Conservation (phyloP, 2,797 vertebrate genomes). For the Phoxinus dragarum region DNA sequence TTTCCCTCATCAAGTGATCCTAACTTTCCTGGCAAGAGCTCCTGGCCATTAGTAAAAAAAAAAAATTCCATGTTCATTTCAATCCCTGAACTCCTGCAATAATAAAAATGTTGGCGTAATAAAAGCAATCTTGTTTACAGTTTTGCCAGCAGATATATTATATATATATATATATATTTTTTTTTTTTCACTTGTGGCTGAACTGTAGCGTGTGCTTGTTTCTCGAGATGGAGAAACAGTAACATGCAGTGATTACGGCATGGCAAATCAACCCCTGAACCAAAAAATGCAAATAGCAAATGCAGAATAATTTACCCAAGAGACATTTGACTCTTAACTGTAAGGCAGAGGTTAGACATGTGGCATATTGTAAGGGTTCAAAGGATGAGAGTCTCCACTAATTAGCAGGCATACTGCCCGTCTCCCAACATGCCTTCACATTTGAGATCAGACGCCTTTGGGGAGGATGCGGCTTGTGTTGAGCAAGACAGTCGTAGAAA, state of each 20-base stretch:
- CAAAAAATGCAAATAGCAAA: conserved; percentile 56
- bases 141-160: conserved; percentile 34
- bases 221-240: conserved; percentile 33
- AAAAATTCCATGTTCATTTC: conserved; percentile 54
- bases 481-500: conserved; percentile 46
- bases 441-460: conserved; percentile 56
- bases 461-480: conserved; percentile 47
- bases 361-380: conserved; percentile 57
- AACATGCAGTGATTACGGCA: conserved; percentile 31
- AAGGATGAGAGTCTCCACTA: conserved; percentile 54
- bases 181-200: background rate
- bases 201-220: conserved; percentile 3
- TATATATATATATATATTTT: background rate
- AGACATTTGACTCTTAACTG: conserved; percentile 55
- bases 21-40: conserved; percentile 40
- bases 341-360: conserved; percentile 62
- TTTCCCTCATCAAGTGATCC: conserved; percentile 24
- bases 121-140: conserved; percentile 22
- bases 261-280: conserved; percentile 30
- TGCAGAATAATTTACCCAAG: conserved; percentile 53
- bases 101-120: conserved; percentile 21
- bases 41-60: conserved; percentile 50
- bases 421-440: conserved; percentile 54
- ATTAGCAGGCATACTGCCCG: conserved; percentile 57
- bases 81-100: conserved; percentile 28